Conservation (phyloP, 2,888 invertebrate species). For the Phaonia tiefii region DNA sequence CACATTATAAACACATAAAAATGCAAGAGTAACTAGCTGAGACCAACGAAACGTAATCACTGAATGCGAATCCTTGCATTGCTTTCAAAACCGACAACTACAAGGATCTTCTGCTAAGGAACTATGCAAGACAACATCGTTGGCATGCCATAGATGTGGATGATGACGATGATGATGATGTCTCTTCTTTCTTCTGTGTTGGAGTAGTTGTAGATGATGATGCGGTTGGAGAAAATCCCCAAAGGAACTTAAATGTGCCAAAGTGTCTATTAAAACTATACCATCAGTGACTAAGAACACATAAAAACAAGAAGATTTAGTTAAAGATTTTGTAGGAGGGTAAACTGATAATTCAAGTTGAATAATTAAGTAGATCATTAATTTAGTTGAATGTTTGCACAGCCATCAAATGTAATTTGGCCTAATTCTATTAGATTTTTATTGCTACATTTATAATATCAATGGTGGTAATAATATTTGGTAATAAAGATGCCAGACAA, state of each 20-base stretch:
- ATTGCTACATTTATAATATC: no score
- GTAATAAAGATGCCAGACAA: no score
- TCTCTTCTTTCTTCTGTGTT: neutral
- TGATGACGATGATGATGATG: neutral
- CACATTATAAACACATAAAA: constrained; percentile 46
- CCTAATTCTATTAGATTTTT: no score
- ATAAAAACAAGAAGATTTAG: constrained; percentile 18
- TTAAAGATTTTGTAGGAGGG: neutral
- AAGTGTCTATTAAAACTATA: constrained; percentile 46
- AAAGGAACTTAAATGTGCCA: constrained; percentile 41
- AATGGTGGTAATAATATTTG: no score
- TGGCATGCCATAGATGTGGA: no score
- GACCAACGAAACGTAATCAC: constrained; percentile 3
- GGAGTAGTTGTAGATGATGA: neutral
- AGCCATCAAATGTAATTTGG: no score
- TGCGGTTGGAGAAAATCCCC: constrained; percentile 19
- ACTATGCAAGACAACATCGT: neutral
- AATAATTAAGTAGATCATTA: no score
- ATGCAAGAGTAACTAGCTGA: constrained; percentile 25
- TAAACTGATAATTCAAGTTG: neutral
- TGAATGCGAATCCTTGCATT: constrained; percentile 20
- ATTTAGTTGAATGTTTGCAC: no score
- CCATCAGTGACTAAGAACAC: constrained; percentile 34
- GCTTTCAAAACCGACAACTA: neutral
- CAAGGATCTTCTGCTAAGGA: constrained; percentile 1